A percentile compares a stretch with the other conserved stretches of the same genome.
These are phyloP conservation scores for Oreortyx pictus DNA, from an alignment of 2,797 vertebrate species.

Conservation along the genomic window DNA sequence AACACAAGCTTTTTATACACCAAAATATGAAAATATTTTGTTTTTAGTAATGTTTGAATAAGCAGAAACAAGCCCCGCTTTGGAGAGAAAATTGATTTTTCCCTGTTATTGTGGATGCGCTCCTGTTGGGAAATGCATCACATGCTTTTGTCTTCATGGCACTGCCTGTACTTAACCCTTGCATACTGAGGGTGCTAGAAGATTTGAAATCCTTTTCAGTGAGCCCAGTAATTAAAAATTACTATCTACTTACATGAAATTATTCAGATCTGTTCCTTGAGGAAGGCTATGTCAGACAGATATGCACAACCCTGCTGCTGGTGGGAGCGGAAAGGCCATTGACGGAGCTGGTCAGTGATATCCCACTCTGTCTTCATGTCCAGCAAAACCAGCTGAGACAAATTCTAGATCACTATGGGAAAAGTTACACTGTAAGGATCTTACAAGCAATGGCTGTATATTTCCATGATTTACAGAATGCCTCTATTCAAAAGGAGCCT, in stretches of 20 bases:
- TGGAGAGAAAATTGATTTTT: background rate
- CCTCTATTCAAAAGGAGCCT: background rate
- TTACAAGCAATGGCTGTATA: background rate
- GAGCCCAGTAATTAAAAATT: background rate
- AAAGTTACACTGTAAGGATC: background rate
- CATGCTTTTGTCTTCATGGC: background rate
- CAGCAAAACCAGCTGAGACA: background rate
- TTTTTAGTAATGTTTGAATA: background rate
- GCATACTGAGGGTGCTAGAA: background rate
- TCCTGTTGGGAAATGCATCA: background rate
- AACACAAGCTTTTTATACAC: background rate
- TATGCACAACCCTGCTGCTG: background rate
- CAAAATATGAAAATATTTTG: background rate
- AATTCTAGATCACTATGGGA: background rate
- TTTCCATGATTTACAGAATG: background rate
- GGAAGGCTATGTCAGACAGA: background rate
- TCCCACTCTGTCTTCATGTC: background rate
- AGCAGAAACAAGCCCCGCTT: background rate
- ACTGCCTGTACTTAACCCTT: background rate
- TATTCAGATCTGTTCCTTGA: background rate
- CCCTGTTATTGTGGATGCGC: background rate
- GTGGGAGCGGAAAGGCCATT: background rate
- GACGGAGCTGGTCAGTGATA: background rate
- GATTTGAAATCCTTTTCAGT: background rate
- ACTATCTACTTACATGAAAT: background rate